Evolutionary conservation across 2,113 vertebrate species (phyloP), one percentile per base, ranked within the genome.

Genomic region (Anoplopoma fimbria): DNA sequence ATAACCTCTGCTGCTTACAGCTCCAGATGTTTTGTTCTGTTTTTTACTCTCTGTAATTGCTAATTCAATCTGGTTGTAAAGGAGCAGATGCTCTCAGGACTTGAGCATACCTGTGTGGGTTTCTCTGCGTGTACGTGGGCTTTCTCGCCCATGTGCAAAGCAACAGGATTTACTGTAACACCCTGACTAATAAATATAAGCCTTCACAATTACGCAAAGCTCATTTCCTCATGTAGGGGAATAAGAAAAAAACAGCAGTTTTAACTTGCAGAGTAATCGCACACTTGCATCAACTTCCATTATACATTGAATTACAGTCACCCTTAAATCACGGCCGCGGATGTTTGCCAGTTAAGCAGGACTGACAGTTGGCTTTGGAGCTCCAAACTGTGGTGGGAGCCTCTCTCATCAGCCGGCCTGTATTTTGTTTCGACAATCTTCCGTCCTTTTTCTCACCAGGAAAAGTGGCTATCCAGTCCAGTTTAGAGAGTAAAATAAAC

Each of bases 31-130:
- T 94, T 94, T 92, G 89, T 92, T 92, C 92, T 91, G 89, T 65
- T 91, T 94, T 95, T 95, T 93, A 94, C 93, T 94, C 92, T 89
- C 91, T 93, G 89, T 94, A 95, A 95, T 95, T 95, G 93, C 91
- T 95, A 95, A 94, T 94, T 93, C 93, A 94, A 93, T 94, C 86
- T 93, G 91, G 93, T 91, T 92, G 92, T 95, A 95, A 95, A 95
- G 92, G 79, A 93, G 88, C 94, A 95, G 94, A 95, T 94, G 93
- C 91, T 94, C 85, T 78, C 40, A 87, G 86, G 84, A 92, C 90
- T 87, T 85, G 69, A 88, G 84, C 72, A 77, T 94, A 92, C 93
- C 91, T 95, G 89, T 87, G 88, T 84, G 84, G 84, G 79, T 89
- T 83, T 76, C 62, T 58, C 45, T 69, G 29, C 9, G 57, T 80